A percentile compares a stretch with the other conserved stretches of the same genome.
Conservation (phyloP, 2,888 invertebrate genomes). For the Tiliacea aurago region DNA sequence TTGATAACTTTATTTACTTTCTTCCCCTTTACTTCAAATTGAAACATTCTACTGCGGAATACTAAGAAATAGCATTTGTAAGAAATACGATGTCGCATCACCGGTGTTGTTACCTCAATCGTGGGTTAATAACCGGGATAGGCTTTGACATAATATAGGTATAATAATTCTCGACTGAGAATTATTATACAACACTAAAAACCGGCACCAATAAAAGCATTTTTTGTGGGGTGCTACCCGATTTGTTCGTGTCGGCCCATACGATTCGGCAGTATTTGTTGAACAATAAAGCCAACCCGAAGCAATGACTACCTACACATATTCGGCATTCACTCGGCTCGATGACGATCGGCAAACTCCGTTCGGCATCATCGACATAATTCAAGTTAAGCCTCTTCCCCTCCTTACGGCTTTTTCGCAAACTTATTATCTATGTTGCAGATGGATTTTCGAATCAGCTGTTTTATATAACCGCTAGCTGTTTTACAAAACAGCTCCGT, state of each 20-base stretch:
- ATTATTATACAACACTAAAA: too few relatives aligned
- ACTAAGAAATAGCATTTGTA: constrained; percentile 6
- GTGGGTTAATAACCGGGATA: neutral
- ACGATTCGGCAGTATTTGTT: neutral
- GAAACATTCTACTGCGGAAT: constrained; percentile 30
- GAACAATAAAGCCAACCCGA: neutral
- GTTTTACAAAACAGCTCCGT: too few relatives aligned
- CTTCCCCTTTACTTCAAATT: constrained; percentile 42
- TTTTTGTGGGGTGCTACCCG: neutral
- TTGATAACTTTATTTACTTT: constrained; percentile 55
- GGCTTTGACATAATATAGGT: too few relatives aligned
- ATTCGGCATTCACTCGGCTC: neutral
- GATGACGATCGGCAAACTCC: neutral
- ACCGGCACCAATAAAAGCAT: neutral
- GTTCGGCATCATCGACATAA: neutral
- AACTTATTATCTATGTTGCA: too few relatives aligned
- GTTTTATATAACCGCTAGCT: too few relatives aligned
- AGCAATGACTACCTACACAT: neutral
- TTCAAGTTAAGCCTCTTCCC: neutral
- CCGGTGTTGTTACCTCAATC: neutral
- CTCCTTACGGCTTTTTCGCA: neutral
- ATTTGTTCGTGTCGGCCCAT: neutral
- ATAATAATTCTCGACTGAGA: too few relatives aligned
- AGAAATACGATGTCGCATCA: constrained; percentile 4
- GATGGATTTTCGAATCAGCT: too few relatives aligned